These are phyloP conservation scores for Ganaspis brasiliensis DNA, from an alignment of 2,888 invertebrate species.

Conservation along the genomic window DNA sequence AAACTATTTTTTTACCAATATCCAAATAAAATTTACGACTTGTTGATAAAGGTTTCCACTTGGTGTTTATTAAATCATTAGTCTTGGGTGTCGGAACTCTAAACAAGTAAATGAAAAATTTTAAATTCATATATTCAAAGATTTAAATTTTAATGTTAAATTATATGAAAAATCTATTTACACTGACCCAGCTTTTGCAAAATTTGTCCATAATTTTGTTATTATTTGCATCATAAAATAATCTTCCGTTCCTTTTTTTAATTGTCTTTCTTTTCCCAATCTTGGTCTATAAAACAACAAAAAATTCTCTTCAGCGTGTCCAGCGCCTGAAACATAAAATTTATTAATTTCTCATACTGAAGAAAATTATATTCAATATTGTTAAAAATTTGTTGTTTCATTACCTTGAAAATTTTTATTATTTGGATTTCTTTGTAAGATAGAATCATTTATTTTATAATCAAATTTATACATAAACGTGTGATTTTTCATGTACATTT, in stretches of 20 bases:
- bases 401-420: slow-evolving; percentile 4
- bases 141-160: too few relatives aligned
- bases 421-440: not conserved
- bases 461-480: slow-evolving; percentile 84
- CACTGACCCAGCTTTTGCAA: slow-evolving; percentile 72
- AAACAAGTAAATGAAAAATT: slow-evolving; percentile 24
- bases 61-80: slow-evolving; percentile 60
- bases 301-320: slow-evolving; percentile 84
- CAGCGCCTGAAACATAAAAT: slow-evolving; percentile 79
- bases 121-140: slow-evolving; percentile 11
- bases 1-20: slow-evolving; percentile 61
- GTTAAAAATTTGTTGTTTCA: too few relatives aligned
- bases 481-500: slow-evolving; percentile 79
- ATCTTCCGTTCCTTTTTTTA: slow-evolving; percentile 65
- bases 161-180: too few relatives aligned
- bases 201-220: slow-evolving; percentile 72
- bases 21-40: slow-evolving; percentile 63
- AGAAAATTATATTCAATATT: not conserved
- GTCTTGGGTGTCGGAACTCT: slow-evolving; percentile 70
- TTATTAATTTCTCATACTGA: too few relatives aligned
- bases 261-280: slow-evolving; percentile 51
- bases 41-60: slow-evolving; percentile 64
- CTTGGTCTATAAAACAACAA: slow-evolving; percentile 81
- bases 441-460: slow-evolving; percentile 76
- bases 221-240: slow-evolving; percentile 65